phyloP scores from a whole-genome alignment of 2,113 vertebrate genomes.

The Onychostruthus taczanowskii region DNA sequence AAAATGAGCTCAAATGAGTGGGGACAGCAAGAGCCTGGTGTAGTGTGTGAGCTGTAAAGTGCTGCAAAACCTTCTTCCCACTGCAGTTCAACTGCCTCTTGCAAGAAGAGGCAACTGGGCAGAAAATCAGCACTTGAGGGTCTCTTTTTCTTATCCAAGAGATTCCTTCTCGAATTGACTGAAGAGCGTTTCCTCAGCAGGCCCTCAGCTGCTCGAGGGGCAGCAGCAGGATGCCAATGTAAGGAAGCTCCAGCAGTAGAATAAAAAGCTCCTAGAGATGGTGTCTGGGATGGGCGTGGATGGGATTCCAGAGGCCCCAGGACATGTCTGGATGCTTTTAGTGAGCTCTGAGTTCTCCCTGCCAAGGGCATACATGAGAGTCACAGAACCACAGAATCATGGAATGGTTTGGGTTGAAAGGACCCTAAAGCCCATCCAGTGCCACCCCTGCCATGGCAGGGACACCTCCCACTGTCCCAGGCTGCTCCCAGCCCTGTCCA shows the following conservation, averaged over 20 bases:
- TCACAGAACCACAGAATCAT: neutral
- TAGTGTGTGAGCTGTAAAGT: neutral
- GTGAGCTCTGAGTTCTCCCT: neutral
- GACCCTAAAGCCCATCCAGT: rapidly evolving
- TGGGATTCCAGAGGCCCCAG: neutral
- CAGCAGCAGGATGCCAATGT: neutral
- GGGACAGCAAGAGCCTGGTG: neutral
- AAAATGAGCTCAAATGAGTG: neutral
- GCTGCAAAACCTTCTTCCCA: neutral
- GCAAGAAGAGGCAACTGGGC: neutral
- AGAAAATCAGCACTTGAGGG: neutral
- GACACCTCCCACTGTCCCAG: neutral
- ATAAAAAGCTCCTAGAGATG: neutral
- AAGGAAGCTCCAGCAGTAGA: neutral
- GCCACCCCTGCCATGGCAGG: neutral
- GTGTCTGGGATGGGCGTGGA: neutral
- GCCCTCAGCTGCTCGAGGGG: neutral
- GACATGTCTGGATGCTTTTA: neutral
- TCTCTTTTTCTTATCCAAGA: neutral
- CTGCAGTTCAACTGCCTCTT: neutral
- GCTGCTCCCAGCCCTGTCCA: neutral
- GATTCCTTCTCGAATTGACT: neutral
- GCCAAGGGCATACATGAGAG: rapidly evolving
- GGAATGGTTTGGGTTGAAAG: neutral
- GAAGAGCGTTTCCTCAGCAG: neutral